Evolutionary conservation across 1,140 invertebrate species (phyloP), one percentile per base, ranked within the genome.

Genomic region (Atta cephalotes): DNA sequence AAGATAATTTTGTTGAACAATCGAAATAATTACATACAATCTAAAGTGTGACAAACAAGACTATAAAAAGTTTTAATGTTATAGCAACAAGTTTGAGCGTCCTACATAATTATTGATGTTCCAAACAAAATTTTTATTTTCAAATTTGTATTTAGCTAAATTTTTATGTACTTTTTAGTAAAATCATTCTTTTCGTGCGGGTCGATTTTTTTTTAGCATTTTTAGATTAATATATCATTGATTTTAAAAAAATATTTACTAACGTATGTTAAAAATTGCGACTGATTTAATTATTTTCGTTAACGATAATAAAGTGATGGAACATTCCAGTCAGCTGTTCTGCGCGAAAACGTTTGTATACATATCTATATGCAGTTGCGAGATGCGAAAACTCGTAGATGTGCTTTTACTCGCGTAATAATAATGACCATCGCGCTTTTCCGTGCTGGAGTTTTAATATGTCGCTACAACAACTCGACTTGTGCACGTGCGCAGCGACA

Each of bases 341-440:
- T 45, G 45, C 62, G 4, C 60, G 28, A 58, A 49, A 79, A 66
- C 45, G 45, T 39, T 21, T 60, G 10, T 45, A 21, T 31, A 25
- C n/a, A 1, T 58, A 56, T 6, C 35, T 39, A 60, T 18, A n/a
- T 18, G 18, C 14, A 74, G 2, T n/a, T 28, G 7, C n/a, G 39
- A 51, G 21, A 62, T 49, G 71, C 16, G n/a, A 45, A 63, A 82
- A 25, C 66, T 53, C 80, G 45, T 51, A 56, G 77, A 62, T 77
- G 45, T 51, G 39, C n/a, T 87, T 88, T 80, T 76, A 63, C 10
- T 58, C 53, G 65, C 78, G 51, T 39, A 62, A 71, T 80, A 82
- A 87, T 65, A 65, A 65, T 21, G 28, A 51, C 53, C 53, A 58
- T 71, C 45, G 85, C 45, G 74, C 72, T 85, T 81, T 80, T 88